Base-by-base conservation (phyloP, 2,888 invertebrate species). In the Drosophila peninsularis region DNA sequence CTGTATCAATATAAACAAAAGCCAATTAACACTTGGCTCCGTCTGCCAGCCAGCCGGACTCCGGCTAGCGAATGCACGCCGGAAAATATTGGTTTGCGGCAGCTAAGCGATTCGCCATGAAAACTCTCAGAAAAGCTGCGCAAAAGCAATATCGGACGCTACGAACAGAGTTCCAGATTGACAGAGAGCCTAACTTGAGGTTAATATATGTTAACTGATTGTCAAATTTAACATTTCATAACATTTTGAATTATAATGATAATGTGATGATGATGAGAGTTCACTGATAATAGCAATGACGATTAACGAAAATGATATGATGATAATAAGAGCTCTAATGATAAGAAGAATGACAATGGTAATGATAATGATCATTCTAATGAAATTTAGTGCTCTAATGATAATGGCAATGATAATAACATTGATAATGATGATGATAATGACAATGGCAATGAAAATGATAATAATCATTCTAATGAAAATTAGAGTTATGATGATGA, bases 21-120 rank as follows among this genome's bases (percentile, higher is more conserved):
- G 30, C 24, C 63, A 82, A 82, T 80, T 82, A 77, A 70, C 82
- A 80, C 77, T 75, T 76, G 74, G 64, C 57, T 45, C 30, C 39
- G 19, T 49, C 36, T 39, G 9, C 21, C 49, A 44, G 34, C 47
- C 32, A 10, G 6, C 21, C 19, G 11, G 41, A 34, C 21, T 50
- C 21, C 50, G 42, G 34, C 49, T 63, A 47, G 79, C 41, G 75
- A 50, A 67, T 50, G 32, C 52, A 53, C 30, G 64, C 71, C 65
- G 73, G 81, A 73, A 62, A 65, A 67, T 67, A 54, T 75, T 67
- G 72, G 81, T 69, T 81, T 62, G n/a, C 55, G 64, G 73, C 73
- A 42, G 82, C 41, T 62, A 4, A 10, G 7, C n/a, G 5, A 14
- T 21, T 30, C 42, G n/a, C 45, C 45, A 56, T 47, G 71, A 24